Evolutionary conservation across 2,888 invertebrate species (phyloP), one percentile per base, ranked within the genome.

Genomic region (Campaea margaritaria): DNA sequence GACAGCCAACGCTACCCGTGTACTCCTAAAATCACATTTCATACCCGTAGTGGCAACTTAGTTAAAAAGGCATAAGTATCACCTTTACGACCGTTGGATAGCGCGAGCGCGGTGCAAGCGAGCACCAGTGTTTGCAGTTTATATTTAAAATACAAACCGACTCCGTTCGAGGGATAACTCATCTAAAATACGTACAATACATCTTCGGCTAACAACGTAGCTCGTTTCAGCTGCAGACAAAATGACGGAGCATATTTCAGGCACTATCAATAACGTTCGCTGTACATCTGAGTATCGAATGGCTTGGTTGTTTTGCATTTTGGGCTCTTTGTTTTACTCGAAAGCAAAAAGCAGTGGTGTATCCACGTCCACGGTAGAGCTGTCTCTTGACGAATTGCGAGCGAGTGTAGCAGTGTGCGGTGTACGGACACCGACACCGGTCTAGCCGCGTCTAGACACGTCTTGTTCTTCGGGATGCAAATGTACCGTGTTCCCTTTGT

Each of bases 1-100:
- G 70, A 49, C 73, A 65, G 85, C 89, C 87, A 88, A 85, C 79
- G 69, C 72, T 73, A 72, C 79, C 67, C 79, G 79, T 81, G 74
- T 81, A 82, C 75, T 82, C 67, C 76, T 76, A 75, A 78, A 85
- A 81, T 78, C 72, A 74, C 70, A 76, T 81, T 82, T 79, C 76
- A 78, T 81, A 73, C 69, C 72, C 52, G 69, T 64, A 71, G 68
- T 68, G 59, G 76, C 67, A 74, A 76, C 73, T 80, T 81, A 71
- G 76, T 79, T 80, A 76, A 78, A 76, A 76, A 76, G 68, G 69
- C 63, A 72, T 69, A 73, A 67, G 65, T 61, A 60, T 58, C 57
- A 58, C 62, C 68, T 65, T 71, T 70, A 67, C 66, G 67, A 58
- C 60, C 3, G 48, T 62, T 56, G 49, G 36, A 49, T 56, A 45